Evolutionary conservation across 2,113 vertebrate species (phyloP).

Genomic region (Echinops telfairi): DNA sequence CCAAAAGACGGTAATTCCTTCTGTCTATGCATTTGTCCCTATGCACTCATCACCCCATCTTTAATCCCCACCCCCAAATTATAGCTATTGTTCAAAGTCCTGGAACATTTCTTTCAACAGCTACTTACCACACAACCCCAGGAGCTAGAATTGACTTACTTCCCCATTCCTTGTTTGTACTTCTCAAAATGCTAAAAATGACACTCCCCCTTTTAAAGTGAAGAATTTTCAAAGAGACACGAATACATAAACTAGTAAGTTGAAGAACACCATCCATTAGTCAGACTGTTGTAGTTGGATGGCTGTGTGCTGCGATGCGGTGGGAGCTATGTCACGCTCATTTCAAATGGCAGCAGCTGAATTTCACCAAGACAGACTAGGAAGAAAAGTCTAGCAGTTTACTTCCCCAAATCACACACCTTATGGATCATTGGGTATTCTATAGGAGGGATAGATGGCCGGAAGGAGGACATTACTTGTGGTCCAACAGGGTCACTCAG

Average conservation of each 20-base stretch:
- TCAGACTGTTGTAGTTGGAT: neutral
- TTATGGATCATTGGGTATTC: neutral
- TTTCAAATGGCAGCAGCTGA: neutral
- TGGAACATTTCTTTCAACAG: constrained; percentile 17
- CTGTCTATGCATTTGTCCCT: neutral
- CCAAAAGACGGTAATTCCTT: neutral
- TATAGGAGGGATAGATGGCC: neutral
- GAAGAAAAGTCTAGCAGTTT: neutral
- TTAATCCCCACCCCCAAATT: neutral
- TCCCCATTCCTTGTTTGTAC: neutral
- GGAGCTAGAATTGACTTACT: constrained; percentile 37
- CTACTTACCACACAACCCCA: neutral
- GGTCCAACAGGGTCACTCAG: neutral
- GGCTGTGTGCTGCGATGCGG: neutral
- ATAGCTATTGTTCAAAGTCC: constrained; percentile 10
- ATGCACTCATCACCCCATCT: constrained; percentile 32
- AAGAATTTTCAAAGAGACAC: neutral
- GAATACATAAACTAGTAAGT: neutral
- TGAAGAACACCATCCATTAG: neutral
- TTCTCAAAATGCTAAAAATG: constrained; percentile 47
- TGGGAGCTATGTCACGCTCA: neutral
- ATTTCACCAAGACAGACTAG: neutral
- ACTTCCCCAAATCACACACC: neutral
- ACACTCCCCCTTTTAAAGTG: neutral
- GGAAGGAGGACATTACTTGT: neutral